phyloP scores from a whole-genome alignment of 2,888 invertebrate genomes.

The Mechanitis messenoides region DNA sequence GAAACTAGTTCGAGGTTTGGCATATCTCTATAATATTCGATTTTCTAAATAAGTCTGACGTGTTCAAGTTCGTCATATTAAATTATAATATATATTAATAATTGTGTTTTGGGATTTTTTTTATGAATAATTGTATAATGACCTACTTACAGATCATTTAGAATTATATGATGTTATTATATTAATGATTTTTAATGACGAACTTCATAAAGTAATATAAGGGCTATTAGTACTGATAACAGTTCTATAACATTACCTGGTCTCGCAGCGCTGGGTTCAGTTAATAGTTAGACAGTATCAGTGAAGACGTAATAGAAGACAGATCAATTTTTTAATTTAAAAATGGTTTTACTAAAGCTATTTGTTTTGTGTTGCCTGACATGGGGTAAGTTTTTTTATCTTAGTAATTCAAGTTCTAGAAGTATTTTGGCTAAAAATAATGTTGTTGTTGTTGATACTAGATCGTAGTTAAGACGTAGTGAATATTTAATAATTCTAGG shows the following conservation, averaged over 20 bases:
- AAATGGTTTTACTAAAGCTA: background rate
- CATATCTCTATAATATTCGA: too few relatives aligned
- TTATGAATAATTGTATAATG: slow-evolving; percentile 1
- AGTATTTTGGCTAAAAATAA: too few relatives aligned
- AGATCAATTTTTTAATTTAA: background rate
- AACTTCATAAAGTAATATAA: background rate
- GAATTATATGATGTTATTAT: background rate
- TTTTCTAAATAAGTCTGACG: too few relatives aligned
- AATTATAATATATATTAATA: too few relatives aligned
- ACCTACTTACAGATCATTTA: background rate
- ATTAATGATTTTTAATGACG: background rate
- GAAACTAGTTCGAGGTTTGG: too few relatives aligned
- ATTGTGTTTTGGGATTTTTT: background rate
- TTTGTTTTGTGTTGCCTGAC: background rate
- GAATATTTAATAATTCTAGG: too few relatives aligned
- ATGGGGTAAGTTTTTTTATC: slow-evolving; percentile 1
- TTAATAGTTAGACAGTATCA: background rate
- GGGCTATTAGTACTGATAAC: background rate
- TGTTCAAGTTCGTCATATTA: too few relatives aligned
- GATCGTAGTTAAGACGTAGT: too few relatives aligned
- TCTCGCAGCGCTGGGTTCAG: too few relatives aligned
- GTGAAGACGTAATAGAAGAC: background rate
- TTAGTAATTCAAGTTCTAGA: too few relatives aligned
- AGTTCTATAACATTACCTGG: background rate
- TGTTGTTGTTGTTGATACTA: too few relatives aligned